Base-by-base conservation (phyloP, 92 coral and sea anemone genomes). In the Desmophyllum pertusum region DNA sequence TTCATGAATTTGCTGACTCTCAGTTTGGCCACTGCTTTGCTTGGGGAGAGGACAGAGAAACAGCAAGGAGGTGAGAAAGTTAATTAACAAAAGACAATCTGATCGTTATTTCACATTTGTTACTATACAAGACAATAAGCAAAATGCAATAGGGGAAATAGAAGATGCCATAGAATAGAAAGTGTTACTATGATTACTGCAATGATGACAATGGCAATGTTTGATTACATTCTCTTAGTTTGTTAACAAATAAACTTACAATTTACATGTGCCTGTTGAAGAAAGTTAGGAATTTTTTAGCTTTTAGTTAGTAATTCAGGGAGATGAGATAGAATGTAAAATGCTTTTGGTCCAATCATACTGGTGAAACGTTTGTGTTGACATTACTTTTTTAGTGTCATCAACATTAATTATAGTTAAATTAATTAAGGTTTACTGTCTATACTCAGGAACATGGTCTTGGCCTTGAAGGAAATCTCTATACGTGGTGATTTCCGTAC, bases 11-110 rank as follows among this genome's bases (percentile, higher is more conserved):
- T 84, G 99, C 99, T 0, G 99, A 97, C 83, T 97, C 99, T 39
- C 99, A 97, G 83, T 97, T 97, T 88, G 99, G 99, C 17, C 99
- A 97, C 82, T 93, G 95, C 88, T 97, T 97, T 86, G 99, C 99
- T 18, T 97, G 99, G 99, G 99, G 99, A 61, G 99, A 97, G 84
- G 95, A 97, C 79, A 87, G 99, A 80, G 99, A 97, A 42, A 93
- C 91, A 67, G 99, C 99, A 10, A 91, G 99, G 74, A 97, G 94
- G 99, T 97, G 27, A 41, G 79, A 13, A 27, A 51, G 31, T 68
- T 68, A 23, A 7, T 1, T 8, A 21, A 18, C 8, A 18, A 21
- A 18, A 0, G 19, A 48, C 13, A 4, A 48, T 14, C 15, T 48
- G 53, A 21, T 13, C 13, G 53, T 13, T 48, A 48, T 48, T 14